Evolutionary conservation across 2,113 vertebrate species (phyloP), one percentile per base, ranked within the genome.

Genomic region (Pelodiscus sinensis): DNA sequence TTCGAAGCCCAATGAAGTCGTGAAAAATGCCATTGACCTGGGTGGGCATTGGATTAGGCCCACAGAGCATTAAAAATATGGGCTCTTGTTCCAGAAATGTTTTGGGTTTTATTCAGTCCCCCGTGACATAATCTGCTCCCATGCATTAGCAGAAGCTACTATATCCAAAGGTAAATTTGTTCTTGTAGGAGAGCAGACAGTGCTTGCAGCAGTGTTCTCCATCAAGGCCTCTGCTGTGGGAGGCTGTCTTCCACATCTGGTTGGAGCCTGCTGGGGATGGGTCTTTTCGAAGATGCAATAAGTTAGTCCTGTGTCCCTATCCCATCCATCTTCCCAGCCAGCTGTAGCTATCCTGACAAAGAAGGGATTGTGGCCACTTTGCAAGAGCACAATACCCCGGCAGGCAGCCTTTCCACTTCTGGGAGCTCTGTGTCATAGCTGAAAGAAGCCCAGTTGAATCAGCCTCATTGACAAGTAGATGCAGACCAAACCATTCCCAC

Each of bases 1-100:
- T 86, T 79, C 82, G 84, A 93, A 91, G 38, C 19, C 35, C 22
- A 83, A 65, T 51, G 84, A 86, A 84, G 55, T 2, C 11, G 62
- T 6, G 0, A 65, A 87, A 90, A 80, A 38, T 51, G 50, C 31
- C 24, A 18, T 38, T 19, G 55, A 38, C 54, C 15, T 62, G 58
- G 91, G 57, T 16, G 58, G 4, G 13, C 65, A 81, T 56, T 89
- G 68, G 22, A 78, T 75, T 9, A 89, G 87, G 89, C 15, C 62
- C 31, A 84, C 0, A 1, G 52, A 79, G 78, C 38, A 92, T 81
- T 12, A 15, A 38, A 85, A 65, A 51, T 11, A 2, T 57, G 2
- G 3, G 79, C 51, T 10, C n/a, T 58, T 73, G 10, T 21, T 5
- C 21, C 22, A 75, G 35, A 38, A 75, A 44, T 38, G 44, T 24